Percentiles rank a stretch among this genome's conserved stretches.
phyloP scores from a whole-genome alignment of 2,888 invertebrate genomes.

The Tillus elongatus region DNA sequence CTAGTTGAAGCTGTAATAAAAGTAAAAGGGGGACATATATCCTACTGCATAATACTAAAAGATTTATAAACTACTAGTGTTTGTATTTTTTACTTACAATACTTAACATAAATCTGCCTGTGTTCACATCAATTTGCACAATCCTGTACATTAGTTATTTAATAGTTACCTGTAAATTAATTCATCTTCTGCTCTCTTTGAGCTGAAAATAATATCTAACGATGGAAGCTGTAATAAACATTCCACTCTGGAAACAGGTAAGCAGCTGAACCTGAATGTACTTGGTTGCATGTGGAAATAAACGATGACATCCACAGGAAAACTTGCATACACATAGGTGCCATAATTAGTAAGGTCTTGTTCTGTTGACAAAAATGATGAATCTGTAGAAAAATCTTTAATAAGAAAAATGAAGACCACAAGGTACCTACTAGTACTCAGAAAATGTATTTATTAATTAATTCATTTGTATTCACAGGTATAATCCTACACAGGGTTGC shows the following conservation, averaged over 20 bases:
- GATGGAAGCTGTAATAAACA: conserved; percentile 93
- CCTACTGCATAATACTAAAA: no score
- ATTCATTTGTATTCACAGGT: no score
- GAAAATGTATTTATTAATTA: no score
- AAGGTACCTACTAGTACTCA: no score
- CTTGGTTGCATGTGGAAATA: conserved; percentile 98
- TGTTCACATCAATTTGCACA: no score
- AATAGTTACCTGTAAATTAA: conserved; percentile 30
- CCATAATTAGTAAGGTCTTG: conserved; percentile 56
- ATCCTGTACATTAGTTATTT: background rate
- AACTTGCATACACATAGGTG: conserved; percentile 82
- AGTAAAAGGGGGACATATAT: no score
- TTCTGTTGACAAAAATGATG: conserved; percentile 36
- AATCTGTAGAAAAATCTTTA: conserved; percentile 22
- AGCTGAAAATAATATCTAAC: conserved; percentile 95
- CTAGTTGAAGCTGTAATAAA: no score
- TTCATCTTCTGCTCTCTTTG: conserved; percentile 76
- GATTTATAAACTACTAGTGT: no score
- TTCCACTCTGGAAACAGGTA: conserved; percentile 91
- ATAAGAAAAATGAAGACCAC: no score
- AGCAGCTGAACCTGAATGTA: conserved; percentile 89
- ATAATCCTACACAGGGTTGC: no score
- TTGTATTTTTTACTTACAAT: no score
- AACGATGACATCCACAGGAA: conserved; percentile 97
- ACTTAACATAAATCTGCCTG: no score